Conservation (phyloP, 2,113 vertebrate genomes). For the Martes martes region DNA sequence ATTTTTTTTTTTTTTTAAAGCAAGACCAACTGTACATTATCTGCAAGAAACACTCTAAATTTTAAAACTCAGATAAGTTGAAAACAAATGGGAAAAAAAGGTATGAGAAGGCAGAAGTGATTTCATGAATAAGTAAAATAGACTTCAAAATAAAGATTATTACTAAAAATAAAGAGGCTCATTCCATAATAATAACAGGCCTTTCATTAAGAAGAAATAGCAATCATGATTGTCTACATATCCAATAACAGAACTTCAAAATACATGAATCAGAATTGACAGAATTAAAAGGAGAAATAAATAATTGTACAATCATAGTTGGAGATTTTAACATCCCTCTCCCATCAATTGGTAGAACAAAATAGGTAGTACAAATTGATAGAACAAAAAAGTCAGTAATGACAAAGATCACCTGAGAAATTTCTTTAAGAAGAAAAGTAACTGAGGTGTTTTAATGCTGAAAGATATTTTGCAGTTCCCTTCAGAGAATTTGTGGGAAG, state of each 20-base stretch:
- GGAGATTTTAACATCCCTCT: not conserved
- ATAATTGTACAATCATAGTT: not conserved
- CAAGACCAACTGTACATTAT: not conserved
- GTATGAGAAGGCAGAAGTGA: not conserved
- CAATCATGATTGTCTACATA: not conserved
- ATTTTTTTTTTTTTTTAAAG: not conserved
- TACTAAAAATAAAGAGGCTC: not conserved
- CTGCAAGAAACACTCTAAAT: not conserved
- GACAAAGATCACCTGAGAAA: not conserved
- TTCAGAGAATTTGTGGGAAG: not conserved
- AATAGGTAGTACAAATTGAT: not conserved
- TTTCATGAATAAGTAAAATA: not conserved
- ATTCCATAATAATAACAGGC: not conserved
- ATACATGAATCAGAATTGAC: not conserved
- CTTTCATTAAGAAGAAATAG: not conserved
- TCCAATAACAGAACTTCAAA: not conserved
- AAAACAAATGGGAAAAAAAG: not conserved
- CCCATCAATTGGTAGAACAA: not conserved
- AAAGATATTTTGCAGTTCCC: not conserved
- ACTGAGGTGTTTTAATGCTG: not conserved
- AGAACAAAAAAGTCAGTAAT: not conserved
- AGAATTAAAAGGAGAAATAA: not conserved
- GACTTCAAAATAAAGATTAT: not conserved
- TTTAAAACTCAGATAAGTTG: not conserved
- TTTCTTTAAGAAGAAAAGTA: not conserved